These are phyloP conservation scores for Axis porcinus DNA, from an alignment of 2,113 vertebrate species.

Conservation along the genomic window DNA sequence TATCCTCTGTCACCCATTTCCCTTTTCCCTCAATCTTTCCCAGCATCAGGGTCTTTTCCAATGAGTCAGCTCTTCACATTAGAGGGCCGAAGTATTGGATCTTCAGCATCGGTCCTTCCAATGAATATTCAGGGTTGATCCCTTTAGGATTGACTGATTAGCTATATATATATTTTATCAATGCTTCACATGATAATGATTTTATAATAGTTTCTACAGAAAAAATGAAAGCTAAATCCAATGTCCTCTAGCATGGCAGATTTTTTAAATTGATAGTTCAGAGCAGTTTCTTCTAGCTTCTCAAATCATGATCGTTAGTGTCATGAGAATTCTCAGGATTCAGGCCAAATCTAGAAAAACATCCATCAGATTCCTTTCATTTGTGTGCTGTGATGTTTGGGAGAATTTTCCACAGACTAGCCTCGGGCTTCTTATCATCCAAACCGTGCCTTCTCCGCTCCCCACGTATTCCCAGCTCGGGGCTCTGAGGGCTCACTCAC, in stretches of 20 bases:
- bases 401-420: not conserved
- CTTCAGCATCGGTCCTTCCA: not conserved
- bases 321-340: conserved; percentile 11
- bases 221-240: not conserved
- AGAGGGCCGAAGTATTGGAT: not conserved
- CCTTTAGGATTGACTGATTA: not conserved
- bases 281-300: conserved; percentile 17
- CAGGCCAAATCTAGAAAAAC: not conserved
- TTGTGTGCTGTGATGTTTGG: not conserved
- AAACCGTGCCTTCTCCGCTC: not conserved
- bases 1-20: not conserved
- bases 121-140: not conserved
- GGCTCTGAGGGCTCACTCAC: not conserved
- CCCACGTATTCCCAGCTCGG: not conserved
- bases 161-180: not conserved
- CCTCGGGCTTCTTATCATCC: not conserved
- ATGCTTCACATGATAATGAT: not conserved
- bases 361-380: not conserved
- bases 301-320: not conserved
- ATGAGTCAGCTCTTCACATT: not conserved
- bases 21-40: not conserved
- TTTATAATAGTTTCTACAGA: conserved; percentile 29
- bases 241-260: not conserved
- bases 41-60: not conserved
- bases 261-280: not conserved